Evolutionary conservation across 2,797 vertebrate species (phyloP), one percentile per base, ranked within the genome.

Genomic region (Scomberomorus guttatus): DNA sequence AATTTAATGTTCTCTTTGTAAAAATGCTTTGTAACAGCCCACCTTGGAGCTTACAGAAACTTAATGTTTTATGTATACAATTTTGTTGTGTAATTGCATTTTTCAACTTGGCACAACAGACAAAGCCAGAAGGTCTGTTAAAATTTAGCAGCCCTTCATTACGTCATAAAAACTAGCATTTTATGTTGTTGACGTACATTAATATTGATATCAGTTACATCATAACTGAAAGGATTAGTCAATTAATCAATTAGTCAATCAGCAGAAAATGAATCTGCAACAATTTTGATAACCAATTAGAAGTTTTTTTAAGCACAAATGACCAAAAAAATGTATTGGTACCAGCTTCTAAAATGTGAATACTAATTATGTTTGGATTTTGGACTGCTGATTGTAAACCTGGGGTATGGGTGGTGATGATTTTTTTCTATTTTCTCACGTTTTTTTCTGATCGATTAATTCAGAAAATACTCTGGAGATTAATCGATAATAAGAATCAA

Each of bases 21-120:
- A 29, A 72, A 24, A n/a, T 20, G 50, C 37, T 70, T 39, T 42
- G 10, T 24, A 51, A 25, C 48, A 60, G 48, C 20, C 51, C 60
- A 71, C 64, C 58, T 60, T 3, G 2, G 32, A 52, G 62, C 25
- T 2, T 11, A 25, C 37, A 56, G 8, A 24, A 44, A 17, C 39
- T 27, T 66, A 4, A 60, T 56, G 27, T 58, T 71, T 71, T 71
- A 60, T 60, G 14, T 20, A 39, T 61, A 55, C 14, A 55, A 61
- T 60, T 65, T 51, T 58, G 52, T 58, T 57, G 15, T 44, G 37
- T 17, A 39, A 72, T n/a, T 20, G 7, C 4, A 0, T 5, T 55
- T 39, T 74, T 57, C 5, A 34, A 25, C 60, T 46, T 55, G 34
- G 32, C 24, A 8, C 46, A 64, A 59, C 52, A 20, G 13, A 59